Conservation (phyloP, 2,888 invertebrate genomes). For the Lamellibrachia columna region DNA sequence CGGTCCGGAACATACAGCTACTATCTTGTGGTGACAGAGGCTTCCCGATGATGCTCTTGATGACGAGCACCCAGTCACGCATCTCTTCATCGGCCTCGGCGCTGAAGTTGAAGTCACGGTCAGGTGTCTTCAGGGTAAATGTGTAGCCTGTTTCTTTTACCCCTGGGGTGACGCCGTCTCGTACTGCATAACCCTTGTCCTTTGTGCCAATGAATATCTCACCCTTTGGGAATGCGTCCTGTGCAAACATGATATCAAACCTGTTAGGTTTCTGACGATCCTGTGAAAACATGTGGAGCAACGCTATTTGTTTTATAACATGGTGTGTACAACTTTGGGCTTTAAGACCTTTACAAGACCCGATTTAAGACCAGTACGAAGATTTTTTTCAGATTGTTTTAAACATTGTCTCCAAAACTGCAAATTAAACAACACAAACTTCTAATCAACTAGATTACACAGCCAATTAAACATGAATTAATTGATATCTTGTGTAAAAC, state of each 20-base stretch:
- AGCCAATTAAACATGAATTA: too few relatives aligned
- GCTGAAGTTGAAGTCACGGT: slow-evolving; percentile 83
- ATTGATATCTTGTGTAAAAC: too few relatives aligned
- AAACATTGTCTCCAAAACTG: too few relatives aligned
- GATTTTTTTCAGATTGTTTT: too few relatives aligned
- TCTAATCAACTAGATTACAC: too few relatives aligned
- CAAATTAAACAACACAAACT: too few relatives aligned
- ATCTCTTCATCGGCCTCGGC: slow-evolving; percentile 79
- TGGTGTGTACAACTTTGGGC: too few relatives aligned
- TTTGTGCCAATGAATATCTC: slow-evolving; percentile 87
- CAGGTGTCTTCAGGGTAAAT: slow-evolving; percentile 84
- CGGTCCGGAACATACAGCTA: slow-evolving; percentile 20
- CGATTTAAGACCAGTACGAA: too few relatives aligned
- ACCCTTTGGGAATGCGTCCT: slow-evolving; percentile 88
- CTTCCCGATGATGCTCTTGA: neutral
- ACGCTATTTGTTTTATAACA: too few relatives aligned
- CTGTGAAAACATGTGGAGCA: too few relatives aligned
- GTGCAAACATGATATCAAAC: slow-evolving; percentile 25
- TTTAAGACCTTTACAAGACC: too few relatives aligned
- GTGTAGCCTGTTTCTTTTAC: slow-evolving; percentile 79
- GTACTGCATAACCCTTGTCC: slow-evolving; percentile 80
- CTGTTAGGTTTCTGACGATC: too few relatives aligned
- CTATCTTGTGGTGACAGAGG: slow-evolving; percentile 23
- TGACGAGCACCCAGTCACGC: neutral
- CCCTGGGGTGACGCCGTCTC: slow-evolving; percentile 73